These are phyloP conservation scores for Lasioglossum pauxillum DNA, from an alignment of 2,888 invertebrate genomes.

Conservation along the genomic window DNA sequence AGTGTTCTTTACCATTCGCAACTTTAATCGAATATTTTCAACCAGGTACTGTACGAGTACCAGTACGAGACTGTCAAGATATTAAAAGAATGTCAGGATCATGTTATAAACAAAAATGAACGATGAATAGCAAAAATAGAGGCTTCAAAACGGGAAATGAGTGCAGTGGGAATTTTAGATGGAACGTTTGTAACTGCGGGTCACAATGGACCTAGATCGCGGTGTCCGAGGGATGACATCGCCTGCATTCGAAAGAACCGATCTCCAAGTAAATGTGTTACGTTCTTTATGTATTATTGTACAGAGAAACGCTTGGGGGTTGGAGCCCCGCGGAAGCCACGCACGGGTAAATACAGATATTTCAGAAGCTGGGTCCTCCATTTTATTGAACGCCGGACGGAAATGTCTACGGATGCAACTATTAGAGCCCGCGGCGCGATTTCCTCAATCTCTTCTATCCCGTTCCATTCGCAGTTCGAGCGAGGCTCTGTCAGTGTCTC, in stretches of 20 bases:
- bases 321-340: neutral
- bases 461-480: neutral
- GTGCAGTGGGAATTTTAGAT: no score
- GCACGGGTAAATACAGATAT: neutral
- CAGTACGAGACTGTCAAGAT: no score
- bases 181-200: neutral
- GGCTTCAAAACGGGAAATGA: neutral
- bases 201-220: neutral
- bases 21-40: no score
- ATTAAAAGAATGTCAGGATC: no score
- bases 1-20: no score
- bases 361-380: neutral
- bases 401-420: conserved; percentile 8
- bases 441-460: neutral
- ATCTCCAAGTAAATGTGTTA: neutral
- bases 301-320: neutral
- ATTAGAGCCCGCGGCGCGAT: neutral
- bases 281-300: neutral
- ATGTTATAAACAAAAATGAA: neutral
- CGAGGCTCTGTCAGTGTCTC: conserved; percentile 23
- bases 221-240: neutral
- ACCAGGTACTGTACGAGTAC: no score
- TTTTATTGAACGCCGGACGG: neutral
- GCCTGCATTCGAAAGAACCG: neutral
- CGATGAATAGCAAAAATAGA: neutral